Conservation (phyloP, 2,113 vertebrate species). For the Rostratula benghalensis region DNA sequence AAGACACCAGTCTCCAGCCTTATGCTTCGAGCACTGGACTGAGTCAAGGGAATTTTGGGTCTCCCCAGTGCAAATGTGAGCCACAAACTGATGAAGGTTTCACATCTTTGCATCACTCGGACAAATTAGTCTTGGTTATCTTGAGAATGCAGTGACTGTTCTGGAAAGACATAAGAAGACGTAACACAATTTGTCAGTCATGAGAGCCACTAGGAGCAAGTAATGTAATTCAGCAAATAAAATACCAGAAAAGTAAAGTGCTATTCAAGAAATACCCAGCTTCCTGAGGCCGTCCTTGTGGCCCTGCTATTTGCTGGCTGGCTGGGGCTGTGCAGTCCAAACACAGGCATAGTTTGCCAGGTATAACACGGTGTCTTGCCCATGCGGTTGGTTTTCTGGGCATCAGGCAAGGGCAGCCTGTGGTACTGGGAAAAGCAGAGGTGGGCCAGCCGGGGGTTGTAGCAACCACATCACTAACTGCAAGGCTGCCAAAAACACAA, state of each 20-base stretch:
- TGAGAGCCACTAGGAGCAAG: background rate
- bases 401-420: background rate
- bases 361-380: background rate
- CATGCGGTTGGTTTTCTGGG: background rate
- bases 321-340: background rate
- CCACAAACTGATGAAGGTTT: conserved; percentile 1
- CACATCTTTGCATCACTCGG: conserved; percentile 35
- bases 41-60: background rate
- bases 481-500: background rate
- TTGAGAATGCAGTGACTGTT: background rate
- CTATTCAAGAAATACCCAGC: background rate
- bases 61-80: background rate
- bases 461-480: background rate
- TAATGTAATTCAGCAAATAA: background rate
- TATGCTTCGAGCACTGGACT: background rate
- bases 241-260: background rate
- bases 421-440: background rate
- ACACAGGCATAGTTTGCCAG: background rate
- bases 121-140: background rate
- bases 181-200: background rate
- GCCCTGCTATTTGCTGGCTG: background rate
- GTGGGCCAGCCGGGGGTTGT: background rate
- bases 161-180: background rate
- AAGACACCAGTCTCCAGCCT: background rate
- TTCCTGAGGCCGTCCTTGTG: background rate